Conservation (phyloP, 1,140 invertebrate species). For the Trypoxylus dichotomus region DNA sequence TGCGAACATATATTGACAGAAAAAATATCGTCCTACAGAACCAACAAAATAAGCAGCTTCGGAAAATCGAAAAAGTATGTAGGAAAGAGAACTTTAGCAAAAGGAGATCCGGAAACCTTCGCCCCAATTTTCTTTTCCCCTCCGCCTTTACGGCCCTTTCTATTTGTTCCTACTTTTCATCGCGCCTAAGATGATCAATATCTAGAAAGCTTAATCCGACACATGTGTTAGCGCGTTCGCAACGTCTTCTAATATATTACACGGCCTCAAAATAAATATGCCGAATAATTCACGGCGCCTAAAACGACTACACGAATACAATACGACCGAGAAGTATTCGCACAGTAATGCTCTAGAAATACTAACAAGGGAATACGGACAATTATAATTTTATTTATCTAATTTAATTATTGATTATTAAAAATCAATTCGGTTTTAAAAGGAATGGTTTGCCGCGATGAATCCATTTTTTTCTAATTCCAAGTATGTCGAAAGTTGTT, state of each 20-base stretch:
- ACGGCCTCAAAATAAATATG: slow-evolving; percentile 6
- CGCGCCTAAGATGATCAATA: not conserved
- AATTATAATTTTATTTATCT: no score
- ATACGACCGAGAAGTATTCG: no score
- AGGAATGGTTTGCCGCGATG: no score
- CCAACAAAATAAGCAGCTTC: not conserved
- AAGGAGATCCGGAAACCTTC: not conserved
- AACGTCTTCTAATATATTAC: not conserved
- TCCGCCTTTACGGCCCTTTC: not conserved
- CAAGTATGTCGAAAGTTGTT: no score
- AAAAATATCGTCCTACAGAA: not conserved
- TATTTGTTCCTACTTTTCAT: not conserved
- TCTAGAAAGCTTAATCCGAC: not conserved
- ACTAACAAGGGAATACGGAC: no score
- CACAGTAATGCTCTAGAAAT: no score
- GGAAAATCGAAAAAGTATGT: not conserved
- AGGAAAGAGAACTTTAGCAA: not conserved
- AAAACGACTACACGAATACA: not conserved
- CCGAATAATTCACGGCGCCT: not conserved
- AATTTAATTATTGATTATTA: no score
- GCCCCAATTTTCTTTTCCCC: not conserved
- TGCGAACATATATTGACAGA: not conserved
- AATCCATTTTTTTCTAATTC: no score
- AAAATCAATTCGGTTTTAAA: no score
- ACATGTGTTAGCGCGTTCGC: not conserved